Conservation (phyloP, 2,113 vertebrate genomes). For the Phyllostomus discolor region DNA sequence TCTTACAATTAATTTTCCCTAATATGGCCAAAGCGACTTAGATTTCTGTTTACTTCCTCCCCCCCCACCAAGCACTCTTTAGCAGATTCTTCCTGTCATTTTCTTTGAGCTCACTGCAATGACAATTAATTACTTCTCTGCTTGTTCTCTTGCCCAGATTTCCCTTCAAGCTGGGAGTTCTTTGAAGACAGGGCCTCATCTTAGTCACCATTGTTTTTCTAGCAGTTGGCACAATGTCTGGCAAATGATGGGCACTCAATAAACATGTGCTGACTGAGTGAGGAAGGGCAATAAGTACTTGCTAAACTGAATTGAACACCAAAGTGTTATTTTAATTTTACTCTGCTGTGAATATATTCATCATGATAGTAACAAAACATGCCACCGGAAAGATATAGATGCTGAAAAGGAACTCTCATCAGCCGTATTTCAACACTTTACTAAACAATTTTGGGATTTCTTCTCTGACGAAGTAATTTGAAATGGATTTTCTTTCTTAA, state of each 20-base stretch:
- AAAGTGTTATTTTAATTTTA: constrained; percentile 26
- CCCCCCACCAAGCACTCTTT: background rate
- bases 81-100: background rate
- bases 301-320: background rate
- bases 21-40: constrained; percentile 14
- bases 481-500: background rate
- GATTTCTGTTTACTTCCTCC: background rate
- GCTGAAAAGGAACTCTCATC: background rate
- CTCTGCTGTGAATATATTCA: background rate
- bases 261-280: background rate
- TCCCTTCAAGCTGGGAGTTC: background rate
- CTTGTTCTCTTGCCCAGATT: background rate
- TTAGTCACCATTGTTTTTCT: background rate
- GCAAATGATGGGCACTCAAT: background rate
- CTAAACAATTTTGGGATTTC: background rate
- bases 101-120: background rate
- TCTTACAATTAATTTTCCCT: background rate
- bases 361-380: background rate
- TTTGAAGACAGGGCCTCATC: background rate
- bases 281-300: background rate
- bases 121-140: background rate
- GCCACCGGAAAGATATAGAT: background rate
- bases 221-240: background rate
- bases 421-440: background rate
- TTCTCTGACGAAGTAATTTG: background rate